Evolutionary conservation across 2,113 vertebrate genomes (phyloP), one percentile per base, ranked within the genome.

Genomic region (Phoxinus phoxinus): DNA sequence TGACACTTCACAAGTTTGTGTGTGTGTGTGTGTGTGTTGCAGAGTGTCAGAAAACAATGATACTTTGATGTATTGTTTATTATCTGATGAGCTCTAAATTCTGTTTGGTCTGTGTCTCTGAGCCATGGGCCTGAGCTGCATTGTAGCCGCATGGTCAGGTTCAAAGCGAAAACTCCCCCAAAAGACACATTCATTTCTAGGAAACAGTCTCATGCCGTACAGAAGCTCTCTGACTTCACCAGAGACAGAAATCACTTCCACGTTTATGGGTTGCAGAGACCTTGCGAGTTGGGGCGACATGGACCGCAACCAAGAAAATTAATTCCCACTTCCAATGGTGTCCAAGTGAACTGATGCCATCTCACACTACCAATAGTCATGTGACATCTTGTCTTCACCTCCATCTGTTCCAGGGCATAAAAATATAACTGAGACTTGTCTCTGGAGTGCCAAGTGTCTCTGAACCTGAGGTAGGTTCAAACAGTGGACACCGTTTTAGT

Each of bases 51-150:
- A 82, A 32, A 83, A 83, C 67, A 83, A 72, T 58, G 48, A 35
- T 19, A 32, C 67, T 83, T 71, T 83, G 81, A 83, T 83, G 65
- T 27, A 83, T 83, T 83, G 81, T 83, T 83, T 83, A 81, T 81
- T 48, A 73, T 83, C 81, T 73, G 81, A 83, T 72, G 23, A 53
- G 67, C 48, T 83, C 12, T 83, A 83, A 83, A 83, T 83, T 83
- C 81, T 83, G 67, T 83, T 83, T 83, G 81, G 81, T 83, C 81
- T 83, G 51, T 72, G 72, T 53, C 30, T 58, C 65, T 53, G 51
- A 72, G 48, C 21, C 30, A 56, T 19, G 48, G 46, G 30, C 12
- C 48, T 72, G 81, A 71, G 32, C 9, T 58, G 48, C 65, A 37
- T 13, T 53, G 48, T 37, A 41, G 58, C 67, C 21, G 4, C 30